phyloP scores from a whole-genome alignment of 2,797 vertebrate species.

The Choloepus didactylus region DNA sequence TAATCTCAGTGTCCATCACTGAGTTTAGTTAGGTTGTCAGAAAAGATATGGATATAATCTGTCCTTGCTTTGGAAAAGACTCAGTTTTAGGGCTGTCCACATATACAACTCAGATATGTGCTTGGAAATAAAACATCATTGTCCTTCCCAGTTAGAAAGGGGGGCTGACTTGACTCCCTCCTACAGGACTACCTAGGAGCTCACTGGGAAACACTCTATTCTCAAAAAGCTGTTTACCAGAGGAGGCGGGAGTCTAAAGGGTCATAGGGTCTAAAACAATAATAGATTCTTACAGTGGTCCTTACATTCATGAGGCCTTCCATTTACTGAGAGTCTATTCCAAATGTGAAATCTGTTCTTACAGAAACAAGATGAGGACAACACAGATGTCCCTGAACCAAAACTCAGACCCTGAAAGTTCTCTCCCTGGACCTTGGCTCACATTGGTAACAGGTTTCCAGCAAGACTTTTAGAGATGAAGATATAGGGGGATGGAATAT shows the following conservation, averaged over 20 bases:
- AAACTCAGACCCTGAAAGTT: not conserved
- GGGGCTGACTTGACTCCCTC: not conserved
- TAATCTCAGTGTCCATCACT: not conserved
- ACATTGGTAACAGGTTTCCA: not conserved
- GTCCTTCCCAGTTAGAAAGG: slow-evolving; percentile 63
- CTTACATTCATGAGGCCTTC: not conserved
- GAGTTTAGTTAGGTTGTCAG: not conserved
- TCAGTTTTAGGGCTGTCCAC: slow-evolving; percentile 72
- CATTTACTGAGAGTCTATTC: not conserved
- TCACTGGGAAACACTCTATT: not conserved
- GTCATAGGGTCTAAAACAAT: not conserved
- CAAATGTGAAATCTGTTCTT: not conserved
- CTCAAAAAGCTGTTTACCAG: not conserved
- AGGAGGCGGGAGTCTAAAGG: not conserved
- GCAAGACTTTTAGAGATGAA: not conserved
- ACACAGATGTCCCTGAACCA: not conserved
- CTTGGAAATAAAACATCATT: slow-evolving; percentile 76
- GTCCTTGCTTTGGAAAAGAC: slow-evolving; percentile 64
- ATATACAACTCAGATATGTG: slow-evolving; percentile 71
- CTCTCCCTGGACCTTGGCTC: not conserved
- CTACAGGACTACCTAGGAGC: not conserved
- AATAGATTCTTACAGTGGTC: not conserved
- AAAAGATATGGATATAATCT: not conserved
- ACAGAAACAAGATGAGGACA: not conserved
- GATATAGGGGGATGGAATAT: not conserved